Base-by-base conservation (phyloP, 2,888 invertebrate species). In the Pristionchus arcanus region DNA sequence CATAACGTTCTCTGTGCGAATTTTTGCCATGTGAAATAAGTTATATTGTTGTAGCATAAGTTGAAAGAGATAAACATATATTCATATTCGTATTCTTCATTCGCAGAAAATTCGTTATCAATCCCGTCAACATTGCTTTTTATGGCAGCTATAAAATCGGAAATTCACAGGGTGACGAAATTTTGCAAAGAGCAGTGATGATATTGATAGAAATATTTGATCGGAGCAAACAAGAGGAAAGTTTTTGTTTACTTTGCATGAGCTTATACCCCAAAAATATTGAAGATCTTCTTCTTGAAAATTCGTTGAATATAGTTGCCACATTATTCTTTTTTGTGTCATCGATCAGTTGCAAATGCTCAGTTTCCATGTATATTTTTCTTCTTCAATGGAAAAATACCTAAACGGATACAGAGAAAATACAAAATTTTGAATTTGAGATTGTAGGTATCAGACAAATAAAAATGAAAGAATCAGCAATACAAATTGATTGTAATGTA, bases 11-110 rank as follows among this genome's bases (percentile, higher is more conserved):
- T n/a, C n/a, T n/a, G n/a, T 11, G 2, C 49, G 42, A n/a, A 4
- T 13, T 81, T 81, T 81, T 81, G 81, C 81, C 81, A 81, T 81
- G n/a, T 49, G 81, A 28, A 81, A 42, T 81, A 81, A 81, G 49
- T 49, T 49, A 49, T 34, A 25, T 81, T 81, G 81, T 49, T 34
- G 81, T 49, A 53, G 28, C 53, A 28, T 37, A 37, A 74, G 37
- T 37, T 74, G 74, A 81, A 77, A 53, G 49, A n/a, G 81, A 81
- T 81, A 81, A 81, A 81, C 15, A 53, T n/a, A 77, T 42, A 77
- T 9, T 25, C 16, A 77, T 37, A 77, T 15, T 77, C 37, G n/a
- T 42, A 15, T 34, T 19, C 19, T 2, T 74, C 74, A 31, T 74
- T 49, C 42, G 42, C 42, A 49, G 42, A 28, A 63, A 63, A 25